Percentiles rank a stretch among this genome's conserved stretches.
These are phyloP conservation scores for Pteropus rufus DNA, from an alignment of 2,797 vertebrate genomes.

Conservation along the genomic window DNA sequence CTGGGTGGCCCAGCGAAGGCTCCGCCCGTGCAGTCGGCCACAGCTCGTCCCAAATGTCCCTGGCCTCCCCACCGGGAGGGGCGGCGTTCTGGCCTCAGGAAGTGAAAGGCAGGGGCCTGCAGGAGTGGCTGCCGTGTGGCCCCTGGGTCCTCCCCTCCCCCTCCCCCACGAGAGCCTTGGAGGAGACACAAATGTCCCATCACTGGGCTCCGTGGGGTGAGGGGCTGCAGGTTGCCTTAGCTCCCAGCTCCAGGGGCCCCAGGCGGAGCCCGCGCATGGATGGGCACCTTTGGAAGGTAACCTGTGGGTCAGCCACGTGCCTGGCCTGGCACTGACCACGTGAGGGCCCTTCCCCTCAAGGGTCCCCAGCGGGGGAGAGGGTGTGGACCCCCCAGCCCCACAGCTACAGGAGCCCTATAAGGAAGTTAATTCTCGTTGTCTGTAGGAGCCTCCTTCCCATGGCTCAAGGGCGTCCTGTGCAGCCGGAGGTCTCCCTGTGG, in stretches of 20 bases:
- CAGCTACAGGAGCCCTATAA: accelerated
- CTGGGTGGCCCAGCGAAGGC: accelerated
- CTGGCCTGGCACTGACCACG: background rate
- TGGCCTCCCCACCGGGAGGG: accelerated
- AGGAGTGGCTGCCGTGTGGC: accelerated
- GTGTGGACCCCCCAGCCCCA: background rate
- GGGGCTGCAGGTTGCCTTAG: background rate
- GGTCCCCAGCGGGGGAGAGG: background rate
- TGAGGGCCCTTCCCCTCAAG: accelerated
- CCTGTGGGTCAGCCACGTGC: accelerated
- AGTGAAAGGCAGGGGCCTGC: background rate
- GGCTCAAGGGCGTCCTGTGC: background rate
- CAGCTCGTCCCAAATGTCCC: accelerated
- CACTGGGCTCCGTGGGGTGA: accelerated
- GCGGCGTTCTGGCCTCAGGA: background rate
- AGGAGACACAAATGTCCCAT: background rate
- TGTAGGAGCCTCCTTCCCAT: too few species aligned
- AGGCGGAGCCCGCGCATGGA: accelerated
- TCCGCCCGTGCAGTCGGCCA: accelerated
- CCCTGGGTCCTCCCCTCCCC: too few species aligned
- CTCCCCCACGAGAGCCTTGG: background rate
- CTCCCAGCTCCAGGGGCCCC: background rate
- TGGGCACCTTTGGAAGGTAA: too few species aligned
- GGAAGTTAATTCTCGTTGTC: accelerated
- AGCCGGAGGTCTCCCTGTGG: accelerated